A percentile compares a stretch with the other conserved stretches of the same genome.
Evolutionary conservation across 2,888 invertebrate genomes (phyloP).

Genomic region (Cryptus armator): DNA sequence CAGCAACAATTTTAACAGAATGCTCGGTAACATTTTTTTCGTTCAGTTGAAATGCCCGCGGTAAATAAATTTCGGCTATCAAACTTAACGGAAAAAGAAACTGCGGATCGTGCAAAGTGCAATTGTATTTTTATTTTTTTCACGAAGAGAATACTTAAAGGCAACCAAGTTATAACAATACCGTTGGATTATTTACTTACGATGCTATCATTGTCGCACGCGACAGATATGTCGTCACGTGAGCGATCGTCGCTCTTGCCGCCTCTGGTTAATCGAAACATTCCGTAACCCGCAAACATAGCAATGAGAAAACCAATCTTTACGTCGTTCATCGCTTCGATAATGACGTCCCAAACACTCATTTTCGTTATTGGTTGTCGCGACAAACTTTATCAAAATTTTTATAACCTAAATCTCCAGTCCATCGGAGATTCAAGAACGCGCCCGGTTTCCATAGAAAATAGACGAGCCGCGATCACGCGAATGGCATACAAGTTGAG

Average conservation of each 20-base stretch:
- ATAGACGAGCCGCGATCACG: neutral
- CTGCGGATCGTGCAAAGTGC: no score
- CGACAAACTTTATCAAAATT: slow-evolving; percentile 1
- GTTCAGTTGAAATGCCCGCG: no score
- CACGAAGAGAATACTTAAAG: no score
- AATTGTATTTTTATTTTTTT: no score
- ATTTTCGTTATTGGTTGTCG: slow-evolving; percentile 55
- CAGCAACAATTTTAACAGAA: neutral
- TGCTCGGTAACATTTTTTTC: neutral
- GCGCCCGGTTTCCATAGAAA: neutral
- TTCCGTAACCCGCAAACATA: slow-evolving; percentile 73
- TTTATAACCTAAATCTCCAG: slow-evolving; percentile 42
- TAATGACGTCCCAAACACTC: slow-evolving; percentile 65
- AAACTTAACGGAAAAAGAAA: no score
- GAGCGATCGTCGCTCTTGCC: slow-evolving; percentile 37
- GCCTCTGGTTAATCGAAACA: slow-evolving; percentile 70
- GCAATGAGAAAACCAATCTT: slow-evolving; percentile 73
- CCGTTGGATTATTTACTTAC: slow-evolving; percentile 47
- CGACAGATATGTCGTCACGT: slow-evolving; percentile 44
- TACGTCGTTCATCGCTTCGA: slow-evolving; percentile 68
- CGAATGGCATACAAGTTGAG: neutral
- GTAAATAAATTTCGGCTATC: no score
- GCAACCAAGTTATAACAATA: neutral
- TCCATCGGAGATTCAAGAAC: neutral
- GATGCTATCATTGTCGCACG: slow-evolving; percentile 49